Percentiles rank a stretch among this genome's conserved stretches.
These are phyloP conservation scores for Phenganax marumi DNA, from an alignment of 92 coral and sea anemone genomes.

Conservation along the genomic window DNA sequence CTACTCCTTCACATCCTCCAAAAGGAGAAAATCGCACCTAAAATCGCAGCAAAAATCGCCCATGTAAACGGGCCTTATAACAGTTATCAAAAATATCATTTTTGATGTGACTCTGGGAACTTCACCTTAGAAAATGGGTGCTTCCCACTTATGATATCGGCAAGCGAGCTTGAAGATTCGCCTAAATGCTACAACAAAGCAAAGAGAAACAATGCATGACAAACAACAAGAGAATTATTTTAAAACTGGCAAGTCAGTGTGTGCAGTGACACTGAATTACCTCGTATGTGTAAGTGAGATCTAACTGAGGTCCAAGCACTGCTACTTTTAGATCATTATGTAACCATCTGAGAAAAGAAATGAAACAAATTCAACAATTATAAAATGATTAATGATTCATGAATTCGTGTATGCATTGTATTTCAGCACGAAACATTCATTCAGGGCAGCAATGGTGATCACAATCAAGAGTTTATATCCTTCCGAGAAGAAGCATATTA, in stretches of 20 bases:
- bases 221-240: background rate
- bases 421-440: no score
- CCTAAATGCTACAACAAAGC: constrained; percentile 75
- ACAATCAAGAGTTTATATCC: no score
- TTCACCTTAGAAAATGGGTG: constrained; percentile 88
- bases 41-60: no score
- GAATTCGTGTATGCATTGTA: no score
- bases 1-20: no score
- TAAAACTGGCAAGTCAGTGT: background rate
- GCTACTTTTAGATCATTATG: constrained; percentile 89
- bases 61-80: no score
- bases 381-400: background rate
- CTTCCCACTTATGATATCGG: constrained; percentile 74
- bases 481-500: no score
- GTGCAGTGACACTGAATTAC: constrained; percentile 30
- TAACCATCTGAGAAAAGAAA: constrained; percentile 71
- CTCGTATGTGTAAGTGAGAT: constrained; percentile 81
- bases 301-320: constrained; percentile 79
- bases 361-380: background rate
- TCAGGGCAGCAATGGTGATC: no score
- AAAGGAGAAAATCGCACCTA: no score
- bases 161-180: constrained; percentile 64
- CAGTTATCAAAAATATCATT: background rate
- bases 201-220: background rate
- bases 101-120: background rate